phyloP scores from a whole-genome alignment of 2,888 invertebrate genomes.

The Lasioglossum vierecki region DNA sequence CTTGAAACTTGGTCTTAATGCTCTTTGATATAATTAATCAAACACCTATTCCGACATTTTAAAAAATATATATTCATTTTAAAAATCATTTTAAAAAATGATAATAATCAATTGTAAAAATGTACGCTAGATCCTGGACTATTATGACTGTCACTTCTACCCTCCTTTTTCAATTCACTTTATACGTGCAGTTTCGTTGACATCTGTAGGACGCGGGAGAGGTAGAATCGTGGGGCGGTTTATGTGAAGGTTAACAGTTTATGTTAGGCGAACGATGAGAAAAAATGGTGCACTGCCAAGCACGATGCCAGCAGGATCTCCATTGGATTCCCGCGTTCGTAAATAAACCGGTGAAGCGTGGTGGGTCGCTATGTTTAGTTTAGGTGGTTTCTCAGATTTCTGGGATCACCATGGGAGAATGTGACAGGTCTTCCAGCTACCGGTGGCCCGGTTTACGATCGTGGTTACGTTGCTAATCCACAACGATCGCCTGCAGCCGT shows the following conservation, averaged over 20 bases:
- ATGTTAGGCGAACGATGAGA: not conserved
- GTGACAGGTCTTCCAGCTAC: constrained; percentile 49
- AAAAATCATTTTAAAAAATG: too few species aligned
- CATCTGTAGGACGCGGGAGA: not conserved
- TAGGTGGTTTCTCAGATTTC: constrained; percentile 77
- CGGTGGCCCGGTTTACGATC: constrained; percentile 40
- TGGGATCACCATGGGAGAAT: constrained; percentile 61
- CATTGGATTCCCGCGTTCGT: constrained; percentile 59
- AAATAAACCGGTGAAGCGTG: constrained; percentile 63
- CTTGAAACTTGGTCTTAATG: too few species aligned
- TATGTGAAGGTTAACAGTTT: not conserved
- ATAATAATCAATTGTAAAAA: too few species aligned
- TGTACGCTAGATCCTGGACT: too few species aligned
- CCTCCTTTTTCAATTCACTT: too few species aligned
- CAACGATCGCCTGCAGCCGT: not conserved
- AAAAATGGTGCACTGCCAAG: constrained; percentile 21
- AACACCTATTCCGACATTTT: too few species aligned
- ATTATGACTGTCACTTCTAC: too few species aligned
- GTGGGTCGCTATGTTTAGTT: constrained; percentile 76
- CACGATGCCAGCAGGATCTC: constrained; percentile 46
- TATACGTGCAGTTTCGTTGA: not conserved
- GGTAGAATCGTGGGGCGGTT: not conserved
- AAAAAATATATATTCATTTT: too few species aligned
- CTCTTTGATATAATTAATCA: too few species aligned
- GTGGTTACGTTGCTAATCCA: constrained; percentile 22